Evolutionary conservation across 2,888 invertebrate genomes (phyloP).

Genomic region (Drosophila robusta): DNA sequence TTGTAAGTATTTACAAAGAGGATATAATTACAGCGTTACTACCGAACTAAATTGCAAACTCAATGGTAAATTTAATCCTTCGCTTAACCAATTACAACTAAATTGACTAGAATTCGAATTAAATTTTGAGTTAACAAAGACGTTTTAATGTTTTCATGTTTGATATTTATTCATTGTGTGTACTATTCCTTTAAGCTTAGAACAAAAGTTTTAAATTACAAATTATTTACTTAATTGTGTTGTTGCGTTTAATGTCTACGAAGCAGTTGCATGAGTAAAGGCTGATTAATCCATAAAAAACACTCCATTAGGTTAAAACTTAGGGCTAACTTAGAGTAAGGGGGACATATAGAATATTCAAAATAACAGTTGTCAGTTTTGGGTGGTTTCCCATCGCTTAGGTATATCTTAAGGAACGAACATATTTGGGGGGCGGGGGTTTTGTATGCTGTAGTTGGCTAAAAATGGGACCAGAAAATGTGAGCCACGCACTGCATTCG

Average conservation of each 20-base stretch:
- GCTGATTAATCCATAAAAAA: slow-evolving; percentile 14
- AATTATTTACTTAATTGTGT: slow-evolving; percentile 23
- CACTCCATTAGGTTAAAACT: slow-evolving; percentile 15
- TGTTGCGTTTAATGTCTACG: slow-evolving; percentile 42
- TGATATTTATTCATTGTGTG: slow-evolving; percentile 64
- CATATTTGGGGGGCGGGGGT: slow-evolving; percentile 6
- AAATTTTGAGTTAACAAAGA: neutral
- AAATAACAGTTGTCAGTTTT: slow-evolving; percentile 20
- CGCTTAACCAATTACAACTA: too few species aligned
- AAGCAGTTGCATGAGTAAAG: slow-evolving; percentile 20
- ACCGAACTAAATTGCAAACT: too few species aligned
- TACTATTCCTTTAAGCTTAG: slow-evolving; percentile 31
- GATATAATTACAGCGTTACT: too few species aligned
- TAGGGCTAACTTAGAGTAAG: slow-evolving; percentile 34
- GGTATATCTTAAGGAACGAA: slow-evolving; percentile 51
- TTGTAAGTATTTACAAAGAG: neutral
- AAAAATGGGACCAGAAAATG: neutral
- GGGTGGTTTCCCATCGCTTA: slow-evolving; percentile 1
- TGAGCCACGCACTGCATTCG: neutral
- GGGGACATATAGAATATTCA: slow-evolving; percentile 3
- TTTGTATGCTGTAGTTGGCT: neutral
- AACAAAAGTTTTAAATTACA: slow-evolving; percentile 38
- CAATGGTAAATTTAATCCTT: too few species aligned
- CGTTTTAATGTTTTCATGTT: slow-evolving; percentile 25
- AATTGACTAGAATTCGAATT: too few species aligned